phyloP scores from a whole-genome alignment of 2,113 vertebrate genomes.

The Ceuthmochares aereus region DNA sequence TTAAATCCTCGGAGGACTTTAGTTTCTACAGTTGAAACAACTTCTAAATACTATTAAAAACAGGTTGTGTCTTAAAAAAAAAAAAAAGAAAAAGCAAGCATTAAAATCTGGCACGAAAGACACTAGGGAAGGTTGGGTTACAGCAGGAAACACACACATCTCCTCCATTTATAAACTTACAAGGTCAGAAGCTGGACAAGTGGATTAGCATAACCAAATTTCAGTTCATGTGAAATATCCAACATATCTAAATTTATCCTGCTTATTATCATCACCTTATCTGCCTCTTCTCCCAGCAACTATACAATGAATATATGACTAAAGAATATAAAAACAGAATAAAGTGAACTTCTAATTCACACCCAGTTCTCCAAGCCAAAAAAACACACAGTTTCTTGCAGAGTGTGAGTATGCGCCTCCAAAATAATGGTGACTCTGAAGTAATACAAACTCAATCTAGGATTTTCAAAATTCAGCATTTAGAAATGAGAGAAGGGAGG shows the following conservation, averaged over 20 bases:
- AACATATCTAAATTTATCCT: background rate
- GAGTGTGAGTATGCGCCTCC: background rate
- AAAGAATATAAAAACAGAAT: background rate
- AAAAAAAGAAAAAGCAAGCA: background rate
- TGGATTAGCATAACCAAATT: background rate
- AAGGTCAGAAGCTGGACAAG: background rate
- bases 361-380: background rate
- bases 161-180: background rate
- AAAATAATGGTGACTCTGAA: background rate
- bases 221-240: background rate
- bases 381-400: background rate
- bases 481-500: background rate
- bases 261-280: background rate
- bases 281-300: background rate
- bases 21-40: background rate
- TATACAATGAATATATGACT: background rate
- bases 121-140: background rate
- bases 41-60: background rate
- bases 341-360: background rate
- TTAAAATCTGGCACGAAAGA: background rate
- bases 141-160: background rate
- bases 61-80: background rate
- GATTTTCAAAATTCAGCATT: background rate
- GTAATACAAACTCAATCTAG: background rate
- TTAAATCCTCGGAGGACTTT: background rate